Evolutionary conservation across 2,888 invertebrate species (phyloP).

Genomic region (Pteria penguin): DNA sequence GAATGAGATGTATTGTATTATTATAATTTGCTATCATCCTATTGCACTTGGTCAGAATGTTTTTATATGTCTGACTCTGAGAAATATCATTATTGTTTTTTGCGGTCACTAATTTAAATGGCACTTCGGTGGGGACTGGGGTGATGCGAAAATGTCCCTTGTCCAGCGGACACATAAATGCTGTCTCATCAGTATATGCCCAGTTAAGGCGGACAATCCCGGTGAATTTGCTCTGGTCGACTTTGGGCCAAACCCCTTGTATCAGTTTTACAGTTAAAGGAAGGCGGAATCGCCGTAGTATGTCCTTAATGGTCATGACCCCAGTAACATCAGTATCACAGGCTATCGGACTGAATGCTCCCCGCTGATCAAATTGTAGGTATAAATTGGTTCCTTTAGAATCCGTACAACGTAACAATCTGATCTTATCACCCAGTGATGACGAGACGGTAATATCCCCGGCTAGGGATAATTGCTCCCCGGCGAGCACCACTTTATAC

Average conservation of each 20-base stretch:
- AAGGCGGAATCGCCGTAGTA: conserved; percentile 90
- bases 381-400: conserved; percentile 90
- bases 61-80: conserved; percentile 60
- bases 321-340: conserved; percentile 96
- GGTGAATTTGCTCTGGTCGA: conserved; percentile 71
- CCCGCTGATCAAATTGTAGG: conserved; percentile 91
- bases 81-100: conserved; percentile 82
- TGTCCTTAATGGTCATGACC: conserved; percentile 93
- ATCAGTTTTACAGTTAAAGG: conserved; percentile 95
- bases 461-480: conserved; percentile 76
- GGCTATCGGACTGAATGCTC: conserved; percentile 94
- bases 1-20: conserved; percentile 77
- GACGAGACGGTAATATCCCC: conserved; percentile 68
- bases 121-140: conserved; percentile 91
- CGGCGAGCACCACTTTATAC: conserved; percentile 68
- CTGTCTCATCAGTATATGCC: conserved; percentile 77
- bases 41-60: conserved; percentile 67
- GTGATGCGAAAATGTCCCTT: conserved; percentile 83
- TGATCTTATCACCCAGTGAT: conserved; percentile 57
- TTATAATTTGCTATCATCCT: conserved; percentile 76
- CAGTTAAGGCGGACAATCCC: conserved; percentile 75
- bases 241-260: conserved; percentile 91
- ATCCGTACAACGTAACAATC: conserved; percentile 91
- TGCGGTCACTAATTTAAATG: conserved; percentile 85
- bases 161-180: conserved; percentile 75